Base-by-base conservation (phyloP, 2,113 vertebrate species). In the Aegypius monachus region DNA sequence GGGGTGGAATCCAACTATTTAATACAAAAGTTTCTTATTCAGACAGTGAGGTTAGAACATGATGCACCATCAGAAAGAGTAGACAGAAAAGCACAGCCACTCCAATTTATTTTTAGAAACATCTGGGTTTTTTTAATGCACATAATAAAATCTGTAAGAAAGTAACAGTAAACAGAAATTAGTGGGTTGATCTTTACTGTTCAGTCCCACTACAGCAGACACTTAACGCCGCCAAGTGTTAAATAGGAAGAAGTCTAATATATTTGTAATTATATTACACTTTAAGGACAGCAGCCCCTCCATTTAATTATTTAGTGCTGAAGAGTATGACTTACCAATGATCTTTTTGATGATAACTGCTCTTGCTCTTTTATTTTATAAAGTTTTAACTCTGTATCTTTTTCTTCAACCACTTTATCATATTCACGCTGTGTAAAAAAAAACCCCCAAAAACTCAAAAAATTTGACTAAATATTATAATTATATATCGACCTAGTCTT, bases 371-470 rank as follows among this genome's bases (percentile, higher is more conserved):
- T 99, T 43, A 93, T 98, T 96, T 98, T 99, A 90, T 91, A 98
- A 81, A 98, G 97, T 92, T 98, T 97, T 88, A 99, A 98, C 96
- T 99, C 98, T 92, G 98, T 95, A 85, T 99, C 99, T 97, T 99
- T 99, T 97, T 99, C 99, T 97, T 99, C 98, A 94, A 99, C 97
- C 90, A 99, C 98, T 94, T 98, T 99, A 97, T 99, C 99, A 97
- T 99, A 99, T 61, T 99, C 99, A 74, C 95, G 98, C 99, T 99
- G 88, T 29, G 73, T 95, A 11, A 6, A 89, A 93, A 93, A 63
- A 40, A 74, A 71, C 80, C 0, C 52, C 7, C 72, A 91, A 19
- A 81, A 72, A 47, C 8, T 74, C 55, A 73, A 95, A 92, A 42
- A 14, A 82, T 26, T 56, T 68, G 40, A 84, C 47, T 72, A 72